Base-by-base conservation (phyloP, 1,140 invertebrate species). In the Aricia agestis region DNA sequence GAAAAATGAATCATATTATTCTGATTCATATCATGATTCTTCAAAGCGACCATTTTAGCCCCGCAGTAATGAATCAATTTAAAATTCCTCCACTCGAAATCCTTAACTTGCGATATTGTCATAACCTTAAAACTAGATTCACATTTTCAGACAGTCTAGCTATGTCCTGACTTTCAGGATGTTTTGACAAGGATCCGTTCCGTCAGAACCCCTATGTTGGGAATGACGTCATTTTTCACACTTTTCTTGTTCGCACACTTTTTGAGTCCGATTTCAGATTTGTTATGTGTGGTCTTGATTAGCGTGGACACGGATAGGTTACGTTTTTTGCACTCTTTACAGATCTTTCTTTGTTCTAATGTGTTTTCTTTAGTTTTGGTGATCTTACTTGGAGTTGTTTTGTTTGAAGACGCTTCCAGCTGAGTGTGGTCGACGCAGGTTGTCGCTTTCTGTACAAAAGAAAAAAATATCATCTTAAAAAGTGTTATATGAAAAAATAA, bases 131-230 rank as follows among this genome's bases (percentile, higher is more conserved):
- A 80, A 70, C 82, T 87, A 85, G 77, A 72, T 36, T 78, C 72
- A 78, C 77, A 67, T 36, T 69, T 69, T 79, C 72, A 72, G 72
- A 71, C 58, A 70, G 32, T 71, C 66, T 63, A 63, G 19, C 59
- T 63, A 63, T 11, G 59, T 36, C 36, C 36, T 36, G 58, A 18
- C 59, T 10, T 25, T 63, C 77, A 90, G 76, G 83, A 88, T 9
- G 85, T 90, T 72, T 91, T 91, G 74, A 91, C 81, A 42, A 89
- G 75, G 73, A 90, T 85, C 67, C 87, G 87, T 77, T 91, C 86
- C 3, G 84, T 74, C 17, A 89, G 70, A 18, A 82, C 77, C 13
- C 77, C 80, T 58, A 89, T 83, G 13, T 78, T 84, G 19, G 82
- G 74, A 76, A 88, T 81, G 11, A 84, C 80, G 67, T 77, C 75